phyloP scores from a whole-genome alignment of 1,140 invertebrate genomes.

The Diplogasteroides magnus region DNA sequence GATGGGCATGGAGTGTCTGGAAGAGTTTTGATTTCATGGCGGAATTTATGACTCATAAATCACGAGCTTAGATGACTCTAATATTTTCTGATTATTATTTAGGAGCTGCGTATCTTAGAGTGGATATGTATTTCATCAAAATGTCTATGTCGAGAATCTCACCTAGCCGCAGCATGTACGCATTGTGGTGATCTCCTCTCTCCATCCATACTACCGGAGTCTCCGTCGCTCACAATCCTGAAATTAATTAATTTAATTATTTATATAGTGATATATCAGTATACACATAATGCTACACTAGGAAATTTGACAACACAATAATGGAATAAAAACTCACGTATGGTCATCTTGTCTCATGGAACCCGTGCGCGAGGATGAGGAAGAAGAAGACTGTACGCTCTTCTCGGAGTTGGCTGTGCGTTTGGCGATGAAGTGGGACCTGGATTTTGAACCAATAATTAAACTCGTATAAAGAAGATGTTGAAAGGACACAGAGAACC shows the following conservation, averaged over 20 bases:
- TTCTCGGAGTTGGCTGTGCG: constrained; percentile 7
- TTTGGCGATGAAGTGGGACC: background rate
- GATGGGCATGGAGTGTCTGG: too few species aligned
- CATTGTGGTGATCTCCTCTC: background rate
- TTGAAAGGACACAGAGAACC: background rate
- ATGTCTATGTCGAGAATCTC: too few species aligned
- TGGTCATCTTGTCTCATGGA: constrained; percentile 5
- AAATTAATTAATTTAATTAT: too few species aligned
- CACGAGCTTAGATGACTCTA: too few species aligned
- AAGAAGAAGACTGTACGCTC: background rate
- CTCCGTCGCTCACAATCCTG: background rate
- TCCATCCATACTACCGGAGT: background rate
- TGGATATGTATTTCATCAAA: too few species aligned
- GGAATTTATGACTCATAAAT: too few species aligned
- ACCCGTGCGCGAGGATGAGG: background rate
- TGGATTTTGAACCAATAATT: background rate
- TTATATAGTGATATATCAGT: background rate
- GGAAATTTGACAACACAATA: background rate
- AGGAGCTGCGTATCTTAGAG: too few species aligned
- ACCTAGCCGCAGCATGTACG: background rate
- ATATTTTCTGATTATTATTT: too few species aligned
- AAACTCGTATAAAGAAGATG: background rate
- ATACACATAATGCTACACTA: background rate
- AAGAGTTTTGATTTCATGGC: too few species aligned
- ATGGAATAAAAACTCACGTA: background rate